Percentiles rank a stretch among this genome's conserved stretches.
These are phyloP conservation scores for Mesodorylaimus sp. DNA, from an alignment of 2,888 invertebrate species.

Conservation along the genomic window DNA sequence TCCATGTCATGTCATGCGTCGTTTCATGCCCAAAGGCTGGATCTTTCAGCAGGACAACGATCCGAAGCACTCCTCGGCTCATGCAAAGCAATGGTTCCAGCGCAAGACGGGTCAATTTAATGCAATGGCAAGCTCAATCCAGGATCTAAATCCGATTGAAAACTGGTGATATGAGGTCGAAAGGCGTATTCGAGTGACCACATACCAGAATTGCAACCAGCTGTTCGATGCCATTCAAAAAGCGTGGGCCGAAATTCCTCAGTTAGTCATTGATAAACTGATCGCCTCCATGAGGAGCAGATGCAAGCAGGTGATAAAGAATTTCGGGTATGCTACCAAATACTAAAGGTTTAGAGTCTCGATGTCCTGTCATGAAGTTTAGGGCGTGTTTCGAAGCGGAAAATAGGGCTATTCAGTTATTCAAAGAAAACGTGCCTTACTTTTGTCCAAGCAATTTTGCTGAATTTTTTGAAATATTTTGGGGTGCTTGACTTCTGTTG, in stretches of 20 bases:
- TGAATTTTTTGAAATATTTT: too few species aligned
- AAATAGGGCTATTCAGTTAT: too few species aligned
- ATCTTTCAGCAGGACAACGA: conserved; percentile 13
- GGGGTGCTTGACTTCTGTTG: too few species aligned
- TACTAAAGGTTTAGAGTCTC: conserved; percentile 8
- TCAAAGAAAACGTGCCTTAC: too few species aligned
- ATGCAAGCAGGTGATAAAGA: conserved; percentile 11
- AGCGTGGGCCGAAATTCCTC: background rate
- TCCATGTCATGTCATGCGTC: too few species aligned
- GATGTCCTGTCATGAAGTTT: too few species aligned
- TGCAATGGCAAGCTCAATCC: too few species aligned
- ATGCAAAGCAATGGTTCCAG: conserved; percentile 10
- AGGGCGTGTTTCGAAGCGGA: too few species aligned
- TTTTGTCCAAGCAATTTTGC: too few species aligned
- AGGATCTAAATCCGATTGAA: too few species aligned
- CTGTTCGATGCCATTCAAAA: background rate
- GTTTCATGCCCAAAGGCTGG: conserved; percentile 8
- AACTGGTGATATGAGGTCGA: conserved; percentile 12
- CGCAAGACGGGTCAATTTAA: too few species aligned
- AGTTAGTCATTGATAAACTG: background rate
- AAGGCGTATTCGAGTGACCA: background rate
- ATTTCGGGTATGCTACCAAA: conserved; percentile 10
- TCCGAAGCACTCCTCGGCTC: conserved; percentile 11
- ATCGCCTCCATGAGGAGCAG: conserved; percentile 11
- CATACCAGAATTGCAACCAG: conserved; percentile 6